These are phyloP conservation scores for Volucella zonaria DNA, from an alignment of 2,888 invertebrate species.

Conservation along the genomic window DNA sequence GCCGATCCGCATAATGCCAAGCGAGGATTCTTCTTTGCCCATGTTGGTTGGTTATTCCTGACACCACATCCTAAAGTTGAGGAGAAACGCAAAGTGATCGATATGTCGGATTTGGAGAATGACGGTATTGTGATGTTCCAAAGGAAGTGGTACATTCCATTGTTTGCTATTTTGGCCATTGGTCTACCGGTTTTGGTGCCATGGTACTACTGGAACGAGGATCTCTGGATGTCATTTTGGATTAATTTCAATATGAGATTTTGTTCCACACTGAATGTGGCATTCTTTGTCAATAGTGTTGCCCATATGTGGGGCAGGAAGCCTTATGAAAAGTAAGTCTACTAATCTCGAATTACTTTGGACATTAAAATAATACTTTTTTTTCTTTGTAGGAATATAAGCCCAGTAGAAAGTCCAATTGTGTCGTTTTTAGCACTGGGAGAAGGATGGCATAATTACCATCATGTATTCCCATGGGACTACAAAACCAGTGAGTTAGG, in stretches of 20 bases:
- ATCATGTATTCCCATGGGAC: slow-evolving; percentile 89
- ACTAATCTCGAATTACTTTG: not conserved
- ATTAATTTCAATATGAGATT: slow-evolving; percentile 93
- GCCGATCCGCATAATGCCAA: slow-evolving; percentile 90
- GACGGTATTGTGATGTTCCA: slow-evolving; percentile 91
- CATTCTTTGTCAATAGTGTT: slow-evolving; percentile 96
- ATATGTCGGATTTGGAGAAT: slow-evolving; percentile 88
- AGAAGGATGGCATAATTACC: slow-evolving; percentile 93
- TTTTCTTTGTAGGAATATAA: slow-evolving; percentile 85
- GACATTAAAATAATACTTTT: slow-evolving; percentile 26
- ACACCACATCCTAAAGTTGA: slow-evolving; percentile 92
- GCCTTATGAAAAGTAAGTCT: slow-evolving; percentile 92
- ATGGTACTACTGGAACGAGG: slow-evolving; percentile 92
- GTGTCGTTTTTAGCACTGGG: slow-evolving; percentile 90
- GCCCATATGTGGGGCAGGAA: slow-evolving; percentile 96
- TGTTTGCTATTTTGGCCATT: slow-evolving; percentile 88
- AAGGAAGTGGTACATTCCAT: slow-evolving; percentile 88
- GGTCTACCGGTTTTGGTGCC: slow-evolving; percentile 90
- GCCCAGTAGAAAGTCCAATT: slow-evolving; percentile 88
- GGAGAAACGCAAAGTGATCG: slow-evolving; percentile 86
- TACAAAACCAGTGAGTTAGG: slow-evolving; percentile 88
- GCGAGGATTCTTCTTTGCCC: slow-evolving; percentile 94
- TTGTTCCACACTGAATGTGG: slow-evolving; percentile 92
- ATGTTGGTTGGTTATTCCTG: slow-evolving; percentile 95
- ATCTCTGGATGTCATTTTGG: slow-evolving; percentile 90